Evolutionary conservation across 2,113 vertebrate genomes (phyloP).

Genomic region (Oxygymnocypris stewartii): DNA sequence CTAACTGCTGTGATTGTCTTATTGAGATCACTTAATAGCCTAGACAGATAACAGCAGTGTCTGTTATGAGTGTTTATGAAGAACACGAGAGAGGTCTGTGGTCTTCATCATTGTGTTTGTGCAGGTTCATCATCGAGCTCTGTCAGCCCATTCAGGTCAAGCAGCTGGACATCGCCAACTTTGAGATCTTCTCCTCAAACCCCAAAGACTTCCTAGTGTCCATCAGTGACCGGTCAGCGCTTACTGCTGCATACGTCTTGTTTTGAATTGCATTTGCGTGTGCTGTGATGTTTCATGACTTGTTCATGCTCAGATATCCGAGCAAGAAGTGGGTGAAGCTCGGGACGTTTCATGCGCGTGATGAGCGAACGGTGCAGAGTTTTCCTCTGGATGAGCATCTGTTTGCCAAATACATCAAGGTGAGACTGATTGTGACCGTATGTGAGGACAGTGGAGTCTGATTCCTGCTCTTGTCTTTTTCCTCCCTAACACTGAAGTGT

Average conservation of each 20-base stretch:
- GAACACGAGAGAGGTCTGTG: not conserved
- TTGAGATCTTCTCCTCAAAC: slow-evolving; percentile 97
- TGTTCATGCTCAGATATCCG: slow-evolving; percentile 82
- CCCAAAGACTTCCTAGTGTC: slow-evolving; percentile 97
- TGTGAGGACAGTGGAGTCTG: not conserved
- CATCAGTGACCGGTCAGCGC: slow-evolving; percentile 93
- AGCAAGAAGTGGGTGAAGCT: slow-evolving; percentile 97
- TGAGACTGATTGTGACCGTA: slow-evolving; percentile 58
- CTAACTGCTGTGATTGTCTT: not conserved
- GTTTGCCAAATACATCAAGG: slow-evolving; percentile 99
- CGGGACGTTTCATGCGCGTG: slow-evolving; percentile 93
- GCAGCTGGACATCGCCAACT: slow-evolving; percentile 97
- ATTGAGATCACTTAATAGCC: not conserved
- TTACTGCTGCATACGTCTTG: not conserved
- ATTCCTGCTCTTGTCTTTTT: slow-evolving; percentile 11
- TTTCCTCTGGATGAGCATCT: slow-evolving; percentile 97
- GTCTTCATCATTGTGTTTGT: slow-evolving; percentile 51
- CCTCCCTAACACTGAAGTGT: slow-evolving; percentile 46
- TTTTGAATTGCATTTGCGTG: not conserved
- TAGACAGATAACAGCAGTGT: not conserved
- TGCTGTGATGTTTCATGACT: not conserved
- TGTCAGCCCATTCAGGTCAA: slow-evolving; percentile 98
- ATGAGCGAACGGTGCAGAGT: slow-evolving; percentile 94
- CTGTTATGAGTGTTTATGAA: not conserved
- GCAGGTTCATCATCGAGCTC: slow-evolving; percentile 97